phyloP scores from a whole-genome alignment of 2,113 vertebrate genomes.

The Chaetodon trifascialis region DNA sequence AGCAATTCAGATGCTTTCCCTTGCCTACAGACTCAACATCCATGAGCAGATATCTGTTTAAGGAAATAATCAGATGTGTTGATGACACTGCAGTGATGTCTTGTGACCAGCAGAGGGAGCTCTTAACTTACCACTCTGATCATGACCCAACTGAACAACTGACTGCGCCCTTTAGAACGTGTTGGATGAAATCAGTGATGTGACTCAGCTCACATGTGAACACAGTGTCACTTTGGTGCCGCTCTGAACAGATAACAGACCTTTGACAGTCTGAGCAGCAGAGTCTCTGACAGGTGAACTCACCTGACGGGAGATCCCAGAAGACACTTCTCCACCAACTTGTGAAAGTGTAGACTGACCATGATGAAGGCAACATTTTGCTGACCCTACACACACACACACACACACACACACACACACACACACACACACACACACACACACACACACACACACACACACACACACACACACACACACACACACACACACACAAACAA shows the following conservation, averaged over 20 bases:
- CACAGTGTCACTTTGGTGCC: too few species aligned
- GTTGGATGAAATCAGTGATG: not conserved
- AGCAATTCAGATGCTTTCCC: too few species aligned
- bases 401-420: not conserved
- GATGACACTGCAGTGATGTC: not conserved
- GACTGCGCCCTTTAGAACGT: too few species aligned
- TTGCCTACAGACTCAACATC: too few species aligned
- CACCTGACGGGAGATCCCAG: constrained; percentile 68
- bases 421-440: not conserved
- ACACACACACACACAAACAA: not conserved
- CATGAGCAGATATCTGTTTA: too few species aligned
- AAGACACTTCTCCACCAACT: constrained; percentile 69
- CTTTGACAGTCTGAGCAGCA: too few species aligned
- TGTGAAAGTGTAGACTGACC: constrained; percentile 68
- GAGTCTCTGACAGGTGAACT: not conserved
- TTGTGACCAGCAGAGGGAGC: not conserved
- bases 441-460: too few species aligned
- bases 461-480: constrained; percentile 1
- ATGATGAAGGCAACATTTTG: constrained; percentile 62
- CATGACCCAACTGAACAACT: not conserved
- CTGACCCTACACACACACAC: constrained; percentile 25
- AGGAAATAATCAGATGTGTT: too few species aligned
- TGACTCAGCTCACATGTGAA: not conserved
- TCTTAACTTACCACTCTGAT: not conserved
- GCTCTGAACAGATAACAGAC: too few species aligned